A percentile compares a stretch with the other conserved stretches of the same genome.
These are phyloP conservation scores for Drosophila kuntzei DNA, from an alignment of 2,888 invertebrate species.

Conservation along the genomic window DNA sequence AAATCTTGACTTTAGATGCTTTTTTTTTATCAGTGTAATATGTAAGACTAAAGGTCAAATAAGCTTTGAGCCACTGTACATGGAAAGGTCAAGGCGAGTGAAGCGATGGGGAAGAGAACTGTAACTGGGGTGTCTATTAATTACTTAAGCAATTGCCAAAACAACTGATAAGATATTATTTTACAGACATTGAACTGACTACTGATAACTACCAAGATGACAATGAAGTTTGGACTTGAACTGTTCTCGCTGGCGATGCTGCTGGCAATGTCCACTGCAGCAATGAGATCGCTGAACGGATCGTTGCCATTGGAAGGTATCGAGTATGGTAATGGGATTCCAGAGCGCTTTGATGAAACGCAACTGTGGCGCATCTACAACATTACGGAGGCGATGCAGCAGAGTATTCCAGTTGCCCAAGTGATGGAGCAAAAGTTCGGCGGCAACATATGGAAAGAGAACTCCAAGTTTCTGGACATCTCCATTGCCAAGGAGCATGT, in stretches of 20 bases:
- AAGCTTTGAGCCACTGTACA: too few relatives aligned
- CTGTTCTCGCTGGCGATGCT: conserved; percentile 38
- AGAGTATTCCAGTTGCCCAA: conserved; percentile 68
- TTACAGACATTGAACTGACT: conserved; percentile 18
- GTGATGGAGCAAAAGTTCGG: conserved; percentile 81
- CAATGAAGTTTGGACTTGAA: conserved; percentile 4
- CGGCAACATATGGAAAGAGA: conserved; percentile 84
- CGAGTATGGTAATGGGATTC: conserved; percentile 62
- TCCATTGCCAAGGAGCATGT: conserved; percentile 88
- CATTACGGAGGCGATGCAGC: conserved; percentile 72
- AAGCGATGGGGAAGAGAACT: neutral
- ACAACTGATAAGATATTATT: conserved; percentile 30
- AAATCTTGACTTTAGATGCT: too few relatives aligned
- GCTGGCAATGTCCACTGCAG: conserved; percentile 3
- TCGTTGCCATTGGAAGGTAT: conserved; percentile 2
- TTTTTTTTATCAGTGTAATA: too few relatives aligned
- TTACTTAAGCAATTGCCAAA: conserved; percentile 18
- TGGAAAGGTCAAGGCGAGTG: neutral
- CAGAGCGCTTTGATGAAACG: conserved; percentile 80
- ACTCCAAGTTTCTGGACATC: conserved; percentile 87
- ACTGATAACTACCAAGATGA: conserved; percentile 13
- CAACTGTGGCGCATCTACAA: conserved; percentile 84
- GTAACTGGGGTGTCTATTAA: conserved; percentile 4
- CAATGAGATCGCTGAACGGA: conserved; percentile 10
- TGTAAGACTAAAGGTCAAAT: too few relatives aligned